A percentile compares a stretch with the other conserved stretches of the same genome.
Conservation (phyloP, 2,888 invertebrate genomes). For the Bellardia bayeri region DNA sequence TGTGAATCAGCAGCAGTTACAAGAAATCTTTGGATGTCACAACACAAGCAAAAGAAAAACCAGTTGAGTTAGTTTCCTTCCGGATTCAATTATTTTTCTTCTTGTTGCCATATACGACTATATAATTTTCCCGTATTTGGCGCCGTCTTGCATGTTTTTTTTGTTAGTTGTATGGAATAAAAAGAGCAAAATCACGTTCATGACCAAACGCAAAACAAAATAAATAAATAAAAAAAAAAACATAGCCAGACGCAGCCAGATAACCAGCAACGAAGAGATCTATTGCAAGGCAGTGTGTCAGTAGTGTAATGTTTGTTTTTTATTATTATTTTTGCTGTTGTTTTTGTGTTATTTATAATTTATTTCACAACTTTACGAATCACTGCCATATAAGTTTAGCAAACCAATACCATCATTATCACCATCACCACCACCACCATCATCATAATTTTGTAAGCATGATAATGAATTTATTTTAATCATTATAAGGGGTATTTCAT, state of each 20-base stretch:
- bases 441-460: slow-evolving; percentile 18
- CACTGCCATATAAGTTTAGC: slow-evolving; percentile 32
- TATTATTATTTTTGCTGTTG: slow-evolving; percentile 23
- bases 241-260: slow-evolving; percentile 31
- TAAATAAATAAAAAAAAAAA: neutral
- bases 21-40: slow-evolving; percentile 10
- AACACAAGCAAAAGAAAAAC: slow-evolving; percentile 74
- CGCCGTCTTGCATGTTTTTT: slow-evolving; percentile 66
- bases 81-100: slow-evolving; percentile 83
- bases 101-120: slow-evolving; percentile 69
- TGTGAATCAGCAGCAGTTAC: slow-evolving; percentile 15
- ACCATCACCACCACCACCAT: slow-evolving; percentile 20
- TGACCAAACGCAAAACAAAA: slow-evolving; percentile 52
- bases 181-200: slow-evolving; percentile 64
- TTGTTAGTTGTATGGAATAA: slow-evolving; percentile 4
- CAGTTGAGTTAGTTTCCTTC: slow-evolving; percentile 83
- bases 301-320: slow-evolving; percentile 61
- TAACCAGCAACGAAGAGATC: slow-evolving; percentile 52
- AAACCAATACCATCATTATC: slow-evolving; percentile 30
- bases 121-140: slow-evolving; percentile 69
- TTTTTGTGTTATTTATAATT: slow-evolving; percentile 20
- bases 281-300: slow-evolving; percentile 73
- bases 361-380: slow-evolving; percentile 54
- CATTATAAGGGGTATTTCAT: slow-evolving; percentile 30
- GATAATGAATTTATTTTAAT: slow-evolving; percentile 25